Evolutionary conservation across 2,888 invertebrate genomes (phyloP).

Genomic region (Anthrax anthrax): DNA sequence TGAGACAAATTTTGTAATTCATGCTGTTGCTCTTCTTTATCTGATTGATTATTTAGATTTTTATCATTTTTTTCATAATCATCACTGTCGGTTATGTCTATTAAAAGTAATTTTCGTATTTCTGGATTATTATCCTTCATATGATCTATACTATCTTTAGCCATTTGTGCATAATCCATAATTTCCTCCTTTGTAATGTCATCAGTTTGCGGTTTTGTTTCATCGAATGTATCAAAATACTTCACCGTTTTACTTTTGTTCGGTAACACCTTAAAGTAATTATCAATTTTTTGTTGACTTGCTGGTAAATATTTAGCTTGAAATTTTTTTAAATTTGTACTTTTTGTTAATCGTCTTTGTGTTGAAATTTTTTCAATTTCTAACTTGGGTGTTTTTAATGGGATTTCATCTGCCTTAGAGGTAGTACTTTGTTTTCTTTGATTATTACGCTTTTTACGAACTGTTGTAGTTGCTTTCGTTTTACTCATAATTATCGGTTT

Average conservation of each 20-base stretch:
- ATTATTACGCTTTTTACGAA: neutral
- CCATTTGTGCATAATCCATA: neutral
- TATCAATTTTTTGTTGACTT: conserved; percentile 7
- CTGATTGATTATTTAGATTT: too few relatives aligned
- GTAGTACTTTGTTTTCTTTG: neutral
- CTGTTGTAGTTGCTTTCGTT: neutral
- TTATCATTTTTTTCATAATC: neutral
- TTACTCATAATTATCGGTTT: neutral
- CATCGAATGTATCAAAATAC: conserved; percentile 9
- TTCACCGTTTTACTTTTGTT: conserved; percentile 1
- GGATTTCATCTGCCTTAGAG: neutral
- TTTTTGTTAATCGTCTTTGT: conserved; percentile 9
- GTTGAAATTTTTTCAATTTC: neutral
- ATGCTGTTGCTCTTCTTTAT: neutral
- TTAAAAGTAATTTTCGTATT: neutral
- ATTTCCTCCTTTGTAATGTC: neutral
- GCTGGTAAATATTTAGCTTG: conserved; percentile 6
- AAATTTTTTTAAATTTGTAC: conserved; percentile 10
- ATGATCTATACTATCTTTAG: neutral
- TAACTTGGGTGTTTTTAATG: neutral
- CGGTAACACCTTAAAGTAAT: conserved; percentile 3
- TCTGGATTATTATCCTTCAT: neutral
- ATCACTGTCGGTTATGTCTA: neutral
- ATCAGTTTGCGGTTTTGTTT: conserved; percentile 2
- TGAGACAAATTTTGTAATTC: neutral